Evolutionary conservation across 2,113 vertebrate genomes (phyloP), one percentile per base, ranked within the genome.

Genomic region (Callithrix jacchus): DNA sequence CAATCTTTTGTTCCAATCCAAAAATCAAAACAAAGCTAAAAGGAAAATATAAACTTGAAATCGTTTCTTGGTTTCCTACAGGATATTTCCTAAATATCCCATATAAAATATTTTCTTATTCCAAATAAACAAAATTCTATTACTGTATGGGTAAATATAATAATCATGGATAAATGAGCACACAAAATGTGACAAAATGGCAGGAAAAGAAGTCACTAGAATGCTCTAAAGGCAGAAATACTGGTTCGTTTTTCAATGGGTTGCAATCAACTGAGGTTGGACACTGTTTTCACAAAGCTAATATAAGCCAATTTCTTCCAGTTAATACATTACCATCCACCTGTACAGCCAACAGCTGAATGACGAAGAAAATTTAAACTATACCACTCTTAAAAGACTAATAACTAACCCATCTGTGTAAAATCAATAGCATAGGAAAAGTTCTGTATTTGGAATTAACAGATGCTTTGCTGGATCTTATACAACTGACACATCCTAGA

Each of bases 351-450:
- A 79, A 66, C 70, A 40, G 35, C 6, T 45, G 21, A 96, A 56
- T 17, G 45, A 64, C 61, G 25, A 84, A 95, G 49, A 56, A 12
- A 86, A 58, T 58, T 45, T 66, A 95, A 88, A 58, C 56, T 81
- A 91, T 91, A 89, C 73, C 56, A 80, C 27, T 95, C 80, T 86
- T 52, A 30, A 66, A 82, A 93, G 32, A 82, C 27, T 23, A 89
- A 35, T 74, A 91, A 76, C 56, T 87, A 83, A 92, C 6, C 1
- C 42, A 79, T 42, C n/a, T 40, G 25, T 58, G 47, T 70, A 87
- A 66, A 84, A 58, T 42, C 70, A 74, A 80, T 47, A 52, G 32
- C 35, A n/a, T 8, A 32, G 35, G 61, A 40, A 93, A 64, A 80
- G 9, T 61, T 61, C 30, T 64, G 45, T 47, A 49, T 93, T 23